Evolutionary conservation across 2,113 vertebrate genomes (phyloP).

Genomic region (Psephotus haematonotus): DNA sequence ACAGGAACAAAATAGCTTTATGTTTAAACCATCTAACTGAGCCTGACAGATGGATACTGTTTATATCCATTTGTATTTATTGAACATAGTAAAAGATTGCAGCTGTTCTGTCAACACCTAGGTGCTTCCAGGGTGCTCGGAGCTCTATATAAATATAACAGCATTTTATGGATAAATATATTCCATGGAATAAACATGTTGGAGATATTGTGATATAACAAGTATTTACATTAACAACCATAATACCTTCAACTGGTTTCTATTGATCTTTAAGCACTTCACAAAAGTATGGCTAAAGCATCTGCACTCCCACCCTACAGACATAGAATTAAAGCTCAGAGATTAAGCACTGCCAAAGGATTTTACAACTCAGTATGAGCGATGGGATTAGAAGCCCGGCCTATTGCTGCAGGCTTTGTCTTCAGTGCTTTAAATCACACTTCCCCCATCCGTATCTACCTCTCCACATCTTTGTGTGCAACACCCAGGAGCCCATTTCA

Average conservation of each 20-base stretch:
- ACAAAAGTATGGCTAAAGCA: background rate
- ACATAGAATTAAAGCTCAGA: background rate
- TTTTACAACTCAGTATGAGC: background rate
- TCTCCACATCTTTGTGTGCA: background rate
- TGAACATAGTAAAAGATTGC: conserved; percentile 68
- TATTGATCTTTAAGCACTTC: conserved; percentile 1
- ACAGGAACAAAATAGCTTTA: conserved; percentile 66
- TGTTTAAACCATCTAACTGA: conserved; percentile 40
- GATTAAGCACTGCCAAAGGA: background rate
- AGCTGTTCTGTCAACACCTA: conserved; percentile 58
- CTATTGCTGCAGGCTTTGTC: conserved; percentile 36
- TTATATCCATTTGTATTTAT: conserved; percentile 73
- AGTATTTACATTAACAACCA: background rate
- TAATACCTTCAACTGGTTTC: conserved; percentile 2
- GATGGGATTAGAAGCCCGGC: conserved; percentile 20
- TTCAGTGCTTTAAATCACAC: conserved; percentile 47
- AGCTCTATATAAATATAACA: conserved; percentile 35
- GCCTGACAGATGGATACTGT: conserved; percentile 58
- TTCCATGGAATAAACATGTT: background rate
- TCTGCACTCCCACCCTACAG: background rate
- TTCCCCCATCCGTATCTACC: conserved; percentile 13
- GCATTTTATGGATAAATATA: conserved; percentile 50
- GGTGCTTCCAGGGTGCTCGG: conserved; percentile 45
- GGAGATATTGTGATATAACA: background rate
- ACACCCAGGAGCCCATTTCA: background rate